These are phyloP conservation scores for Hypanus sabinus DNA, from an alignment of 2,113 vertebrate genomes.

Conservation along the genomic window DNA sequence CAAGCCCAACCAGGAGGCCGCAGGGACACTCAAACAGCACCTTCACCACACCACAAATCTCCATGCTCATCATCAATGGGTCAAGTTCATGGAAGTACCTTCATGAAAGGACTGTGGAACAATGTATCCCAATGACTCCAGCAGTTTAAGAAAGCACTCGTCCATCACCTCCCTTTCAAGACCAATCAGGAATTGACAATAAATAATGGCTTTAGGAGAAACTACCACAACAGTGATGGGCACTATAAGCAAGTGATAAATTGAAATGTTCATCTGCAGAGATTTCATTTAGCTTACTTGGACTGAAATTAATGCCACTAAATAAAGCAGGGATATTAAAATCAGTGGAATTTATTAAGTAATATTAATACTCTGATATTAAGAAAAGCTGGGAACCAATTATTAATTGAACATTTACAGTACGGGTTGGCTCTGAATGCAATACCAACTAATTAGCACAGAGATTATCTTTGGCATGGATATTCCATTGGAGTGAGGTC, in stretches of 20 bases:
- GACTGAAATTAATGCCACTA: not conserved
- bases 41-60: no score
- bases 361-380: slow-evolving; percentile 25
- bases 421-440: not conserved
- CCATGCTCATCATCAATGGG: no score
- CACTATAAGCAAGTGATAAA: not conserved
- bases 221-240: not conserved
- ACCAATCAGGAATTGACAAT: no score
- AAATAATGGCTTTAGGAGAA: no score
- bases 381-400: not conserved
- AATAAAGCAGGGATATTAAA: slow-evolving; percentile 13
- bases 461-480: not conserved
- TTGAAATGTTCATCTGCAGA: not conserved
- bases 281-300: not conserved
- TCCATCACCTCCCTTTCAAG: no score
- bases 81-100: no score
- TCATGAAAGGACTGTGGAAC: no score
- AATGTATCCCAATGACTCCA: no score
- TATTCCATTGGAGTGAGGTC: not conserved
- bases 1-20: no score
- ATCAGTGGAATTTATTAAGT: not conserved
- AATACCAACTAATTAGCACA: slow-evolving; percentile 6
- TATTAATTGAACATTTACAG: slow-evolving; percentile 3
- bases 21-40: no score
- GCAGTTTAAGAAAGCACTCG: no score